Conservation (phyloP, 2,888 invertebrate species). For the Coleophora flavipennella region DNA sequence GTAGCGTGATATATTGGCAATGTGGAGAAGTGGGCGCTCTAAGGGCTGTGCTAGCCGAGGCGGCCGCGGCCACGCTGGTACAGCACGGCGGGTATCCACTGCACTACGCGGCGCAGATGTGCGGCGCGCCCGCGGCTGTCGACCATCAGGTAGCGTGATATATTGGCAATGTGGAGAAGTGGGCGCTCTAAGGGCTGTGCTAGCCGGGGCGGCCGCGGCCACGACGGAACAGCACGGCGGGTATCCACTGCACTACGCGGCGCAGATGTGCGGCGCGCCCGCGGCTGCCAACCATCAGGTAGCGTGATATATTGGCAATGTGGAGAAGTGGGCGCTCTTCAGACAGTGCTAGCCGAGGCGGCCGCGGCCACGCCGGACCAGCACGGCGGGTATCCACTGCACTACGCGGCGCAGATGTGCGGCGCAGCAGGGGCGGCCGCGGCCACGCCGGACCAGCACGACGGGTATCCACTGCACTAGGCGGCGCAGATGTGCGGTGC, state of each 20-base stretch:
- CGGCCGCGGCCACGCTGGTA: slow-evolving; percentile 90
- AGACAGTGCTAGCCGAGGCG: slow-evolving; percentile 88
- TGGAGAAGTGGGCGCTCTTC: too few species aligned
- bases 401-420: slow-evolving; percentile 98
- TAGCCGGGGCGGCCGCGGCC: slow-evolving; percentile 88
- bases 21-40: slow-evolving; percentile 94
- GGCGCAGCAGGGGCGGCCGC: slow-evolving; percentile 91
- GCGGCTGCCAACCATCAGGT: slow-evolving; percentile 75
- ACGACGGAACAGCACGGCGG: slow-evolving; percentile 95
- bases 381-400: slow-evolving; percentile 96
- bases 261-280: slow-evolving; percentile 94
- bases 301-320: too few species aligned
- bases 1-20: too few species aligned
- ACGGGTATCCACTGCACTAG: slow-evolving; percentile 96
- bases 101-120: slow-evolving; percentile 98
- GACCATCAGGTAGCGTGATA: slow-evolving; percentile 65
- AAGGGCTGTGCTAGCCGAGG: slow-evolving; percentile 88
- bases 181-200: slow-evolving; percentile 86
- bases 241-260: slow-evolving; percentile 97
- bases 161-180: slow-evolving; percentile 97
- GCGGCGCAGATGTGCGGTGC: slow-evolving; percentile 97
- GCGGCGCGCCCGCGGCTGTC: slow-evolving; percentile 83
- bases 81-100: slow-evolving; percentile 95
- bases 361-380: slow-evolving; percentile 91
- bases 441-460: slow-evolving; percentile 91